phyloP scores from a whole-genome alignment of 2,113 vertebrate genomes.

The Dasyurus viverrinus region DNA sequence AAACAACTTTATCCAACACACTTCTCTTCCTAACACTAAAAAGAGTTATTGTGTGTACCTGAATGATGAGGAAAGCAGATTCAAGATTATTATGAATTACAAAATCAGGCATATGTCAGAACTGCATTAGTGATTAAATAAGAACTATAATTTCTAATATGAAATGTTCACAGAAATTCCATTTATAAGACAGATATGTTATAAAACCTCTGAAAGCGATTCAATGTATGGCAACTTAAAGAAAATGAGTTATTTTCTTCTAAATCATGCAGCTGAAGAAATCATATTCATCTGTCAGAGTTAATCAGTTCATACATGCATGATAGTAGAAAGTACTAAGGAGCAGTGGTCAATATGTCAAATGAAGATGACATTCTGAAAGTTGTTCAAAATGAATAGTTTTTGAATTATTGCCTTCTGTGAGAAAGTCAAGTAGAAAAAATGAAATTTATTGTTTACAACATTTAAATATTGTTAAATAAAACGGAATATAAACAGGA shows the following conservation, averaged over 20 bases:
- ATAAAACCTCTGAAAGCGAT: neutral
- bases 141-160: neutral
- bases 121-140: neutral
- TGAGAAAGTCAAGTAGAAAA: neutral
- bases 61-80: neutral
- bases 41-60: neutral
- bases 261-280: neutral
- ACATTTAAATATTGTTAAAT: neutral
- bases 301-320: neutral
- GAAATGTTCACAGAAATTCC: neutral
- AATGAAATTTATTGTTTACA: neutral
- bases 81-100: slow-evolving; percentile 7
- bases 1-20: neutral
- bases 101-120: neutral
- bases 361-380: neutral
- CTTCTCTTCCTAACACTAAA: neutral
- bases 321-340: slow-evolving; percentile 4
- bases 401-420: slow-evolving; percentile 4
- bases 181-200: neutral
- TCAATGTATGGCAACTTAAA: slow-evolving; percentile 1
- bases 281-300: neutral
- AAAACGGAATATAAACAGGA: neutral
- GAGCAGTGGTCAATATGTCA: neutral
- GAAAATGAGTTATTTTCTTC: slow-evolving; percentile 5
- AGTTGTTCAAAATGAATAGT: neutral